A percentile compares a stretch with the other conserved stretches of the same genome.
Conservation (phyloP, 2,888 invertebrate genomes). For the Thera britannica region DNA sequence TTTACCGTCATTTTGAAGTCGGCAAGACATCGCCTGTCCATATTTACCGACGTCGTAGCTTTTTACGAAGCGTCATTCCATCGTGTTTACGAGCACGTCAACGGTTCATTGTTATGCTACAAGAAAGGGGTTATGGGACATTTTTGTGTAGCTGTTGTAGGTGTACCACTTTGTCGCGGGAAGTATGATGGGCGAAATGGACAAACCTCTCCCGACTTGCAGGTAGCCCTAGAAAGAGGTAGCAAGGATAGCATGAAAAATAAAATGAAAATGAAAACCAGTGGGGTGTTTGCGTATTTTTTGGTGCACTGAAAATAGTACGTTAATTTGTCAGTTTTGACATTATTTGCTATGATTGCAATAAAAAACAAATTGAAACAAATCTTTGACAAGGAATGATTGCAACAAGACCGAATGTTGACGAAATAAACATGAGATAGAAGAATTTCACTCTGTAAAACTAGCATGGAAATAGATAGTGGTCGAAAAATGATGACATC, state of each 20-base stretch:
- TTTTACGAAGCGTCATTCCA: conserved; percentile 74
- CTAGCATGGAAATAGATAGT: no score
- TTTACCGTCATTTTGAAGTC: conserved; percentile 57
- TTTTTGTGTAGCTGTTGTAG: conserved; percentile 64
- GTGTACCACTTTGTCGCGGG: conserved; percentile 43
- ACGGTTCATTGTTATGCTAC: conserved; percentile 73
- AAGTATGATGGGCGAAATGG: conserved; percentile 5
- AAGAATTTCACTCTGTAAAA: no score
- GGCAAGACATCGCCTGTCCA: conserved; percentile 73
- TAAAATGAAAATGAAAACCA: neutral
- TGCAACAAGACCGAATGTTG: no score
- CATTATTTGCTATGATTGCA: no score
- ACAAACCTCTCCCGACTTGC: neutral
- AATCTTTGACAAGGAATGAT: no score
- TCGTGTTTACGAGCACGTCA: conserved; percentile 73
- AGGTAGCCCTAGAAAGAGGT: no score
- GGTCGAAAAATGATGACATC: no score
- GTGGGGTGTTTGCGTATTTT: neutral
- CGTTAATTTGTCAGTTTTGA: no score
- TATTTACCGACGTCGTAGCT: conserved; percentile 78
- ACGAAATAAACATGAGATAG: no score
- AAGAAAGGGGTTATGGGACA: conserved; percentile 70
- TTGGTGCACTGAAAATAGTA: neutral
- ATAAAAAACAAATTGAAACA: no score
- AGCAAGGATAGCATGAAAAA: neutral